Percentiles rank a stretch among this genome's conserved stretches.
Evolutionary conservation across 2,113 vertebrate genomes (phyloP).

Genomic region (Perca flavescens): DNA sequence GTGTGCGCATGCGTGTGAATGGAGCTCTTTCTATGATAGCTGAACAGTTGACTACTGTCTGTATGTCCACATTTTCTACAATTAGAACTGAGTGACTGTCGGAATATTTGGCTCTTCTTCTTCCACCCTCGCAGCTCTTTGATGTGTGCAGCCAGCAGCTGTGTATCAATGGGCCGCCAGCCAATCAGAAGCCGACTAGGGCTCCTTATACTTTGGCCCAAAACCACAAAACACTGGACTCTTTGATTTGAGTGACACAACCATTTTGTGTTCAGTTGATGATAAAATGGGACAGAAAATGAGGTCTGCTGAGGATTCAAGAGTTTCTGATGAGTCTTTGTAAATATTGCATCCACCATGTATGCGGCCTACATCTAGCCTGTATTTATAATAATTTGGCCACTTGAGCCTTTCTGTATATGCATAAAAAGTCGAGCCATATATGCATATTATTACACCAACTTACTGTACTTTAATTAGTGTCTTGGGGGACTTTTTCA

Average conservation of each 20-base stretch:
- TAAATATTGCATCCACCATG: not conserved
- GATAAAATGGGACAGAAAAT: slow-evolving; percentile 19
- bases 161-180: slow-evolving; percentile 47
- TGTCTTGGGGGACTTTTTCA: not conserved
- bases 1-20: slow-evolving; percentile 39
- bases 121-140: slow-evolving; percentile 57
- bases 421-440: not conserved
- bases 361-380: not conserved
- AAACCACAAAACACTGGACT: slow-evolving; percentile 41
- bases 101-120: slow-evolving; percentile 57
- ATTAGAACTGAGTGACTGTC: slow-evolving; percentile 58
- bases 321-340: slow-evolving; percentile 26
- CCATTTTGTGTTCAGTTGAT: slow-evolving; percentile 25
- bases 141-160: slow-evolving; percentile 67
- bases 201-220: slow-evolving; percentile 41
- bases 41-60: slow-evolving; percentile 54
- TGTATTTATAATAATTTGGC: not conserved
- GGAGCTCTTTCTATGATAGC: slow-evolving; percentile 43
- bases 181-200: slow-evolving; percentile 58
- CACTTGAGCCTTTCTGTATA: not conserved
- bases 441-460: slow-evolving; percentile 9
- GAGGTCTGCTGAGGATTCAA: not conserved
- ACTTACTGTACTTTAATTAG: slow-evolving; percentile 13
- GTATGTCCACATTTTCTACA: slow-evolving; percentile 53
- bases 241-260: slow-evolving; percentile 56